Base-by-base conservation (phyloP, 1,140 invertebrate species). In the Zaprionus camerounensis region DNA sequence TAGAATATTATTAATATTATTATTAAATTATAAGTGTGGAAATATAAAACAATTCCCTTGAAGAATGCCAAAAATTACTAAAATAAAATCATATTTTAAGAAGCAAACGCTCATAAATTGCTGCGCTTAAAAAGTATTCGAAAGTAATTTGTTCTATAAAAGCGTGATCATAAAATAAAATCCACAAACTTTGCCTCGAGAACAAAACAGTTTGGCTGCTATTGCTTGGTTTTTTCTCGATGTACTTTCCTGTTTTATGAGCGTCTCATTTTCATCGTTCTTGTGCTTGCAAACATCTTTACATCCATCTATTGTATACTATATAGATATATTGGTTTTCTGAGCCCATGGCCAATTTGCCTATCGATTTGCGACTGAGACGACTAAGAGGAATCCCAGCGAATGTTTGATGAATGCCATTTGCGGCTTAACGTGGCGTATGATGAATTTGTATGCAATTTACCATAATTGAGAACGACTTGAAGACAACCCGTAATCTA, bases 61-160 rank as follows among this genome's bases (percentile, higher is more conserved):
- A 55, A 28, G 2, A 55, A 28, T 55, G 15, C 5, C 3, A 6
- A 12, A 46, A 57, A 46, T 57, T 22, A 3, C 51, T 15, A 28
- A 51, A 72, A 59, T 38, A 57, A 74, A 68, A 78, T 82, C 49
- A 79, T 80, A 82, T 68, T 58, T 36, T 41, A 64, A 73, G 71
- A 57, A 70, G 58, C 58, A 77, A 71, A 77, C 49, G 57, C 20
- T 44, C 69, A 87, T 83, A 86, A 86, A 86, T 88, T 71, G 62
- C 53, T 41, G 55, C 67, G 71, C 69, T 84, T 53, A 63, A 66
- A 71, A 83, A 86, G 84, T 83, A 86, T 86, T 88, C 74, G 59
- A 78, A 83, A 88, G 80, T 83, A 85, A 85, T 86, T 86, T 85
- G 67, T 72, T 79, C 61, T 61, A 57, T 82, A 82, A 87, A 78